Conservation (phyloP, 2,113 vertebrate species). For the Ramphastos sulfuratus region DNA sequence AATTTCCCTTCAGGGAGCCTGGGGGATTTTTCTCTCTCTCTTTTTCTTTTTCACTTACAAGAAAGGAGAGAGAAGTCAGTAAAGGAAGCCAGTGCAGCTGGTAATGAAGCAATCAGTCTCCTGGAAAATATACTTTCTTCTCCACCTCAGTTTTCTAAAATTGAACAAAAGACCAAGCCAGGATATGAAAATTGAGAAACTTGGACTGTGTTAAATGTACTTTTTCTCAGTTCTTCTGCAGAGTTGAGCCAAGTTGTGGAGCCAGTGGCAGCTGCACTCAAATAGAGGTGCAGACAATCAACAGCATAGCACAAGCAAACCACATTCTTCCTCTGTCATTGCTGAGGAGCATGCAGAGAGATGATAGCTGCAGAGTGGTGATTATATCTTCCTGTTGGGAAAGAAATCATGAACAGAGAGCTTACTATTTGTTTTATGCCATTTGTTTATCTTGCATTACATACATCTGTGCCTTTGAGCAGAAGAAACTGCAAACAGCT, state of each 20-base stretch:
- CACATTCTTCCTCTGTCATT: not conserved
- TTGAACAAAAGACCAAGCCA: not conserved
- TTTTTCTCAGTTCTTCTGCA: not conserved
- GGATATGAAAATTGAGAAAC: conserved; percentile 21
- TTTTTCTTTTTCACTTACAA: conserved; percentile 14
- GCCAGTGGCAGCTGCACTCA: not conserved
- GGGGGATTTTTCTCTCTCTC: not conserved
- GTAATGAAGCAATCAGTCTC: not conserved
- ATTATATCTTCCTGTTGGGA: not conserved
- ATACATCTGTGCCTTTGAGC: not conserved
- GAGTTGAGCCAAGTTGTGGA: not conserved
- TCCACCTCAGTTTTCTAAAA: conserved; percentile 5
- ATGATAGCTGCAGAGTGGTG: not conserved
- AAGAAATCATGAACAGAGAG: not conserved
- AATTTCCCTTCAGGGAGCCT: conserved; percentile 26
- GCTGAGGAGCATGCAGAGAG: not conserved
- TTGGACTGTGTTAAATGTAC: not conserved
- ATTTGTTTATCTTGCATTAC: not conserved
- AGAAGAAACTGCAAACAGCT: conserved; percentile 43
- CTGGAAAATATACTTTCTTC: conserved; percentile 22
- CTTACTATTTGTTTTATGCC: not conserved
- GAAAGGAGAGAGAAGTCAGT: conserved; percentile 11
- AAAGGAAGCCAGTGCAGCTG: not conserved
- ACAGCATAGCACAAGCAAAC: not conserved
- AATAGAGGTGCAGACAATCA: not conserved